These are phyloP conservation scores for Strongylocentrotus purpuratus DNA, from an alignment of 35 echinoderm and acorn worm species.

Conservation along the genomic window DNA sequence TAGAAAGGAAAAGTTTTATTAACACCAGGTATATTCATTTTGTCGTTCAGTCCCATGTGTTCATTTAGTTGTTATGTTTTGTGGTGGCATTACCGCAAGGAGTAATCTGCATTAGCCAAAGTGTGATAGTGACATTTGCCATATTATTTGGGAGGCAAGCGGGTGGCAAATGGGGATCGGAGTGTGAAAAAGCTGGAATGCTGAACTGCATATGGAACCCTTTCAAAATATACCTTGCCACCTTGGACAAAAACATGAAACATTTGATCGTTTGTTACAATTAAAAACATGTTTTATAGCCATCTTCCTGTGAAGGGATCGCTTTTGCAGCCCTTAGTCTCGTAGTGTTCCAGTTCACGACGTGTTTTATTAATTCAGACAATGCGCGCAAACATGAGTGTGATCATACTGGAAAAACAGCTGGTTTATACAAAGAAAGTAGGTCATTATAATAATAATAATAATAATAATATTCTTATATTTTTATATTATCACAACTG, in stretches of 20 bases:
- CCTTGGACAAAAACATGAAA: not conserved
- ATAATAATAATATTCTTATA: too few relatives aligned
- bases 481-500: not conserved
- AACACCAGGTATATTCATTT: not conserved
- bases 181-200: conserved; percentile 1
- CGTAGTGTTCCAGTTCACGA: not conserved
- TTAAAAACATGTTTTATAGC: not conserved
- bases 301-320: not conserved
- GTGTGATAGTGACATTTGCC: conserved; percentile 10
- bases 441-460: too few relatives aligned
- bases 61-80: conserved; percentile 12
- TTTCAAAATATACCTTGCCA: not conserved
- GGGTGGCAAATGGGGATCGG: not conserved
- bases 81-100: not conserved
- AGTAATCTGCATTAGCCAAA: conserved; percentile 11
- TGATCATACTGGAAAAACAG: not conserved
- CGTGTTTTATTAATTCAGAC: not conserved
- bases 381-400: not conserved
- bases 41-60: not conserved
- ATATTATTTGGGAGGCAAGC: conserved; percentile 10
- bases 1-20: not conserved
- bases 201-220: not conserved
- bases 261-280: not conserved
- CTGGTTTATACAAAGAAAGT: not conserved
- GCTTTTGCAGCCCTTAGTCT: not conserved